Evolutionary conservation across 2,113 vertebrate genomes (phyloP).

Genomic region (Amphiprion percula): DNA sequence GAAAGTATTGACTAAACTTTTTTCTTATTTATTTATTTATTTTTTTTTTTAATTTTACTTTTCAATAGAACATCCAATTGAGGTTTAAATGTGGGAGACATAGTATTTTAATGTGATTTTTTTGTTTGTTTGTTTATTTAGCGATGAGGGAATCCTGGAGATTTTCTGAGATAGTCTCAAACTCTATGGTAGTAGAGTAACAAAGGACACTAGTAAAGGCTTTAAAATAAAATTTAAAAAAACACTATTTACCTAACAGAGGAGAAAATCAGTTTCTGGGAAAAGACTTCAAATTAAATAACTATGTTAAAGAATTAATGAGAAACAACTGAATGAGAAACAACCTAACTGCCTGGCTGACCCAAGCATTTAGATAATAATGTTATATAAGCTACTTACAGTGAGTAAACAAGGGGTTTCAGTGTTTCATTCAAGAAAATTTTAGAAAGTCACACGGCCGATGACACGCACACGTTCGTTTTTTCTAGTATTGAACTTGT

Average conservation of each 20-base stretch:
- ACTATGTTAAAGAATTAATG: background rate
- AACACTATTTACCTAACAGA: too few species aligned
- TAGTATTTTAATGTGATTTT: background rate
- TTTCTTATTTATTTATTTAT: too few species aligned
- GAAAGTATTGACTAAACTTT: background rate
- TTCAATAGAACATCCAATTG: background rate
- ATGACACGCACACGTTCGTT: background rate
- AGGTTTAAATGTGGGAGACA: background rate
- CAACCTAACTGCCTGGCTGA: background rate
- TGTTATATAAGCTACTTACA: slow-evolving; percentile 1
- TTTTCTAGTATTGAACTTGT: slow-evolving; percentile 11
- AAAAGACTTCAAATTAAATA: background rate
- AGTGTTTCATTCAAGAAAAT: slow-evolving; percentile 1
- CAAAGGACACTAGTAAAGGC: too few species aligned
- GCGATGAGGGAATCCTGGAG: background rate
- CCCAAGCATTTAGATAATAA: background rate
- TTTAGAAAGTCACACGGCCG: slow-evolving; percentile 2
- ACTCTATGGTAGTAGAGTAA: too few species aligned
- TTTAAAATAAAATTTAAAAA: too few species aligned
- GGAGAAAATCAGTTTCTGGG: background rate
- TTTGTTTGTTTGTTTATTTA: too few species aligned
- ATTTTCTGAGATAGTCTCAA: too few species aligned
- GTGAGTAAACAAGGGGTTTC: slow-evolving; percentile 5
- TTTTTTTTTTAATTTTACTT: background rate
- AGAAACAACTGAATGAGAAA: background rate